A percentile compares a stretch with the other conserved stretches of the same genome.
phyloP scores from a whole-genome alignment of 1,140 invertebrate genomes.

The Nasonia vitripennis region DNA sequence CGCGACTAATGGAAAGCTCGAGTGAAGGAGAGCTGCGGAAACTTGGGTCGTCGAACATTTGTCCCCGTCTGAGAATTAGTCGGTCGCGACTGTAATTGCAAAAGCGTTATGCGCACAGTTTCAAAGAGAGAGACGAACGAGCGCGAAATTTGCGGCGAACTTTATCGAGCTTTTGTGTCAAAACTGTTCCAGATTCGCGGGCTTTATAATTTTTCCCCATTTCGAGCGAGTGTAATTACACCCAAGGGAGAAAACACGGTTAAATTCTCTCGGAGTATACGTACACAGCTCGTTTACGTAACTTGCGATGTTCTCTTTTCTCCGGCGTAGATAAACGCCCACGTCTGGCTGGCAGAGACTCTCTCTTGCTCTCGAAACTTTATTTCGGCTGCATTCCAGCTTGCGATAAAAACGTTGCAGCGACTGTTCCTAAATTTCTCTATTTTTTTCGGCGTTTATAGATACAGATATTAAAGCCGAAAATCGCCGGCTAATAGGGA shows the following conservation, averaged over 20 bases:
- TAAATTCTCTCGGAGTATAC: not conserved
- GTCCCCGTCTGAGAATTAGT: not conserved
- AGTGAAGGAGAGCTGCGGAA: not conserved
- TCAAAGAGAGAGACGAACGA: too few species aligned
- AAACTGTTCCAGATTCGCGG: not conserved
- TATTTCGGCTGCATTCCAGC: constrained; percentile 17
- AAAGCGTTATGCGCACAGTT: not conserved
- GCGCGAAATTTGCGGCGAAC: not conserved
- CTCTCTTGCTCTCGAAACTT: not conserved
- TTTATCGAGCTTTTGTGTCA: constrained; percentile 3
- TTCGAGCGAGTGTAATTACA: not conserved
- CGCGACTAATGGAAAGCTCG: not conserved
- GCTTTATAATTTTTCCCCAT: constrained; percentile 3
- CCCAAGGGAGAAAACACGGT: not conserved
- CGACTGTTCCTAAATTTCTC: not conserved
- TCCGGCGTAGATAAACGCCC: not conserved
- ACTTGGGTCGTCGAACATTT: not conserved
- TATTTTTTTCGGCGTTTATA: too few species aligned
- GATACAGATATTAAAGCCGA: not conserved
- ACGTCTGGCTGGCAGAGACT: not conserved
- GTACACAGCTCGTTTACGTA: not conserved
- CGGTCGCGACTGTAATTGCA: not conserved
- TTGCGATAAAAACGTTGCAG: not conserved
- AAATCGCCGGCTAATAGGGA: not conserved
- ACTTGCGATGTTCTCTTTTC: not conserved